Evolutionary conservation across 2,797 vertebrate genomes (phyloP), one percentile per base, ranked within the genome.

Genomic region (Scyliorhinus canicula): DNA sequence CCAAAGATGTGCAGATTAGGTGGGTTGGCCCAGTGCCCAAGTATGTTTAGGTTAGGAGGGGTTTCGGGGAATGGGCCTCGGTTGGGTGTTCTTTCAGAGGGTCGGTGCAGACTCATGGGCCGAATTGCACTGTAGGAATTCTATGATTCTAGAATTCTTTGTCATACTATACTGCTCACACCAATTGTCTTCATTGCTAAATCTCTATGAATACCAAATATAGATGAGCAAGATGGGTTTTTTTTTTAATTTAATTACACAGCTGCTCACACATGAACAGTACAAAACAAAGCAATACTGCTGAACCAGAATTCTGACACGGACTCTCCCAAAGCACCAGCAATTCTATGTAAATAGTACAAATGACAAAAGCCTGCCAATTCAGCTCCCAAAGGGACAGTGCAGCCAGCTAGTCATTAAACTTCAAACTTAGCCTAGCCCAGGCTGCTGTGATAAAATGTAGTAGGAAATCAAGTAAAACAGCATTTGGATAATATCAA

Each of bases 291-390:
- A 60, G 11, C 47, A 26, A 85, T 16, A 90, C n/a, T n/a, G 21
- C 35, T 91, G 88, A 88, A 88, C 31, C 52, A 88, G 31, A 52
- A 88, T 88, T 55, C 52, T 57, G 85, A 88, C 16, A 90, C n/a
- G 0, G 35, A 24, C 35, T 63, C 35, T 24, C 4, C 7, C 24
- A 79, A 44, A 79, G 77, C 44, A 79, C 40, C 19, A 44, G 40
- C n/a, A 44, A 79, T 21, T 79, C 12, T 7, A 1, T 14, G 4
- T 19, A 63, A 9, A 24, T 19, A 91, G 21, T 88, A 4, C 40
- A 44, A 79, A 44, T 3, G 9, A 40, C n/a, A 60, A 63, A 24
- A 63, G n/a, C 16, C 5, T 21, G 6, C 24, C n/a, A 91, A 63
- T 91, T 63, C 35, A 63, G n/a, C 77, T 63, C 57, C 60, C 12